Evolutionary conservation across 1,140 invertebrate genomes (phyloP).

Genomic region (Leucophenga varia): DNA sequence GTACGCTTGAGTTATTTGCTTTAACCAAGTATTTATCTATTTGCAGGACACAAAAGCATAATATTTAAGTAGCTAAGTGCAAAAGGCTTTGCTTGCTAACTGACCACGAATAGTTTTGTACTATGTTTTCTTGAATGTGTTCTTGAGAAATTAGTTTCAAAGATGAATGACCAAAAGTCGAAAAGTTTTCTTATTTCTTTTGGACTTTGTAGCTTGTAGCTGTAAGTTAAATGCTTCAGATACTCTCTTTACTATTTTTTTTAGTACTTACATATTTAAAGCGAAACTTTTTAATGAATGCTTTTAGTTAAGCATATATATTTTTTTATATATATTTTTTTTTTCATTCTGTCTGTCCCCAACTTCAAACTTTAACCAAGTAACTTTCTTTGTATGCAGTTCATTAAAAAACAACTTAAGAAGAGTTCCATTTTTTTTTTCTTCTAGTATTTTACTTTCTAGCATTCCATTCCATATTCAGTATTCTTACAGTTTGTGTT

Average conservation of each 20-base stretch:
- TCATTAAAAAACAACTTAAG: constrained; percentile 49
- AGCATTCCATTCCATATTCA: too few species aligned
- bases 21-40: too few species aligned
- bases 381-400: constrained; percentile 28
- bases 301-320: constrained; percentile 51
- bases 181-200: constrained; percentile 48
- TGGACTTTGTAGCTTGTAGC: constrained; percentile 39
- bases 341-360: too few species aligned
- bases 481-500: too few species aligned
- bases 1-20: constrained; percentile 35
- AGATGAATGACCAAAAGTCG: constrained; percentile 51
- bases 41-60: constrained; percentile 34
- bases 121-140: too few species aligned
- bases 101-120: too few species aligned
- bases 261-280: constrained; percentile 37
- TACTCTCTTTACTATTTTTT: too few species aligned
- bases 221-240: too few species aligned
- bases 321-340: constrained; percentile 16
- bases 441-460: too few species aligned
- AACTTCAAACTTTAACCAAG: too few species aligned
- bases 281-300: constrained; percentile 51
- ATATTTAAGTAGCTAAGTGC: constrained; percentile 51
- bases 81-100: constrained; percentile 11
- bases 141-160: constrained; percentile 42
- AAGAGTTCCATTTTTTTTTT: constrained; percentile 1